Conservation (phyloP, 2,888 invertebrate species). For the Tetragonula carbonaria region DNA sequence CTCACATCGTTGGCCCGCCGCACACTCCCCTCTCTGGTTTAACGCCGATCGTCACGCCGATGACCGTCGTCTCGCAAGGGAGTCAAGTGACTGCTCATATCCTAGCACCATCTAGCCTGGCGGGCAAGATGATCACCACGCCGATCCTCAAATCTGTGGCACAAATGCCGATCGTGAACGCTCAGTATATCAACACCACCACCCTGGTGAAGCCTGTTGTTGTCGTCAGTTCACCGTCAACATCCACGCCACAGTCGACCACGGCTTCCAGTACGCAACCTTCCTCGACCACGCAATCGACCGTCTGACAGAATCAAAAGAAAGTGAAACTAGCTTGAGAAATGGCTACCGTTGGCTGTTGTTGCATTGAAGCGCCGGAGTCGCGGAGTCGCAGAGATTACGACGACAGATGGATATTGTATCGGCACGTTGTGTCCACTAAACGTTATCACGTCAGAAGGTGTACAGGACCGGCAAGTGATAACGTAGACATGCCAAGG, state of each 20-base stretch:
- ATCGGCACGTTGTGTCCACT: background rate
- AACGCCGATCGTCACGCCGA: slow-evolving; percentile 86
- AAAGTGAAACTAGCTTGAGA: slow-evolving; percentile 77
- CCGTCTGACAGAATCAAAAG: slow-evolving; percentile 80
- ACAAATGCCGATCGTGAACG: slow-evolving; percentile 88
- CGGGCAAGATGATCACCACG: slow-evolving; percentile 87
- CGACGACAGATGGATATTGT: slow-evolving; percentile 7
- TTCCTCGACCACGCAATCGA: slow-evolving; percentile 76
- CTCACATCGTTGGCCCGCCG: slow-evolving; percentile 83
- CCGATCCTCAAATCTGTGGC: slow-evolving; percentile 86
- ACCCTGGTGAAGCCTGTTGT: slow-evolving; percentile 89
- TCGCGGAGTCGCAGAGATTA: slow-evolving; percentile 2
- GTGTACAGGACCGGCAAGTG: slow-evolving; percentile 7
- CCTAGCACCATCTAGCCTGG: slow-evolving; percentile 86
- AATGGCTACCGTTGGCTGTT: slow-evolving; percentile 53
- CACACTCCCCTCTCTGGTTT: slow-evolving; percentile 84
- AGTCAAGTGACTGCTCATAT: slow-evolving; percentile 87
- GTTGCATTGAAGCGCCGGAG: slow-evolving; percentile 32
- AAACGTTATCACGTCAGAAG: slow-evolving; percentile 24
- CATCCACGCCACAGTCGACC: slow-evolving; percentile 74
- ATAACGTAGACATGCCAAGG: background rate
- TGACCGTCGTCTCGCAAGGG: slow-evolving; percentile 88
- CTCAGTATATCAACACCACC: slow-evolving; percentile 88
- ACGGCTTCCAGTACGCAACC: slow-evolving; percentile 78
- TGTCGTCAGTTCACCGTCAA: slow-evolving; percentile 86